Evolutionary conservation across 2,113 vertebrate genomes (phyloP).

Genomic region (Chaetodon trifascialis): DNA sequence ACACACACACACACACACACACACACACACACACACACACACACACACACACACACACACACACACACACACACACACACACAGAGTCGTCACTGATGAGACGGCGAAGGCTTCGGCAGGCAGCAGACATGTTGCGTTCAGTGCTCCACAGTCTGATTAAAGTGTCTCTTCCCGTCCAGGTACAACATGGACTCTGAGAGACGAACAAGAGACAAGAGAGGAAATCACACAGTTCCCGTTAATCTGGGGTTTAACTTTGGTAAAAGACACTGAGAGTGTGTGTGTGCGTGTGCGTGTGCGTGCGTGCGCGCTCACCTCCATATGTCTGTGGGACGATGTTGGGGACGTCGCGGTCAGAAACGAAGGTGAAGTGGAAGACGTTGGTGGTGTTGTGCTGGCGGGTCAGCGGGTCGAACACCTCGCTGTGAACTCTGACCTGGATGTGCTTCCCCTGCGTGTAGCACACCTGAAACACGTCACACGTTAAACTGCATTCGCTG

Average conservation of each 20-base stretch:
- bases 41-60: conserved; percentile 9
- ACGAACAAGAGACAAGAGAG: conserved; percentile 24
- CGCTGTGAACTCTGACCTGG: conserved; percentile 96
- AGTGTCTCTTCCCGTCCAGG: conserved; percentile 96
- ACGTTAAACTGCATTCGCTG: too few species aligned
- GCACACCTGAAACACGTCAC: conserved; percentile 87
- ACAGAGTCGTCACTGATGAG: background rate
- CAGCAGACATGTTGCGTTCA: conserved; percentile 36
- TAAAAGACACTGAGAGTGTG: background rate
- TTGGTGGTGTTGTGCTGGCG: conserved; percentile 94
- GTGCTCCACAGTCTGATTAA: conserved; percentile 82
- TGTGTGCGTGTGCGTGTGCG: conserved; percentile 9
- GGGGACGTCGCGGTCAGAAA: conserved; percentile 89
- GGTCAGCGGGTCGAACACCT: conserved; percentile 91
- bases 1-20: background rate
- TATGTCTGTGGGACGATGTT: conserved; percentile 91
- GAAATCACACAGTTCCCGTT: background rate
- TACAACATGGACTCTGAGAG: conserved; percentile 96
- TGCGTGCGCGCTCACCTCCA: conserved; percentile 84
- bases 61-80: conserved; percentile 1
- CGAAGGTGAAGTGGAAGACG: conserved; percentile 96
- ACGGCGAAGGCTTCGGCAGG: conserved; percentile 18
- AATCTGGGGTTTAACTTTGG: too few species aligned
- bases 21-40: conserved; percentile 8
- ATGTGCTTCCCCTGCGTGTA: conserved; percentile 92